Conservation (phyloP, 2,888 invertebrate species). For the Xestia c-nigrum region DNA sequence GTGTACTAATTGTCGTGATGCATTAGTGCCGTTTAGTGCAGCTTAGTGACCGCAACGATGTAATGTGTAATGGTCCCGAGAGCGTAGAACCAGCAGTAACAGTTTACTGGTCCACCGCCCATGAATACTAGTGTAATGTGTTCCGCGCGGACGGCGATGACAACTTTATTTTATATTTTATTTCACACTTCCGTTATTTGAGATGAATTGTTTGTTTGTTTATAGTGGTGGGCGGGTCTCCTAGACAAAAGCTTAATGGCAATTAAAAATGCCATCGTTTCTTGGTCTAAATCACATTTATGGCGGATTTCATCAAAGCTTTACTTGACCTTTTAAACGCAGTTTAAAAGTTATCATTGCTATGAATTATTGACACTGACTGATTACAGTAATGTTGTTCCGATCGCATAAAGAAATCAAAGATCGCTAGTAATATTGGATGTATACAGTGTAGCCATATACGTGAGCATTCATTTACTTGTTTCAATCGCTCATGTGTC, state of each 20-base stretch:
- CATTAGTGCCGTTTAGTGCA: slow-evolving; percentile 33
- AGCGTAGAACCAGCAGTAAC: slow-evolving; percentile 26
- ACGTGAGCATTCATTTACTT: too few species aligned
- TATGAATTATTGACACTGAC: background rate
- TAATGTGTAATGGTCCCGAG: slow-evolving; percentile 56
- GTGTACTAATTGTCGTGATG: slow-evolving; percentile 32
- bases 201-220: slow-evolving; percentile 14
- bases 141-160: slow-evolving; percentile 47
- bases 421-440: too few species aligned
- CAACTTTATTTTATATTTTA: slow-evolving; percentile 56
- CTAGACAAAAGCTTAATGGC: background rate
- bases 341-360: background rate
- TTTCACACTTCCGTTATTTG: slow-evolving; percentile 50
- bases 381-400: too few species aligned
- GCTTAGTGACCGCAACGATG: slow-evolving; percentile 55
- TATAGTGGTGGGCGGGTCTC: background rate
- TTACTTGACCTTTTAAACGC: background rate
- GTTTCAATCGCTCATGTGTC: too few species aligned
- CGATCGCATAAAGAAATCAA: too few species aligned
- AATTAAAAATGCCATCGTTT: background rate
- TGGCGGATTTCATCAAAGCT: background rate
- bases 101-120: slow-evolving; percentile 53
- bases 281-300: background rate
- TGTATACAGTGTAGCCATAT: too few species aligned
- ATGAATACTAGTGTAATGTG: slow-evolving; percentile 39